These are phyloP conservation scores for Eremophila alpestris DNA, from an alignment of 2,797 vertebrate genomes.

Conservation along the genomic window DNA sequence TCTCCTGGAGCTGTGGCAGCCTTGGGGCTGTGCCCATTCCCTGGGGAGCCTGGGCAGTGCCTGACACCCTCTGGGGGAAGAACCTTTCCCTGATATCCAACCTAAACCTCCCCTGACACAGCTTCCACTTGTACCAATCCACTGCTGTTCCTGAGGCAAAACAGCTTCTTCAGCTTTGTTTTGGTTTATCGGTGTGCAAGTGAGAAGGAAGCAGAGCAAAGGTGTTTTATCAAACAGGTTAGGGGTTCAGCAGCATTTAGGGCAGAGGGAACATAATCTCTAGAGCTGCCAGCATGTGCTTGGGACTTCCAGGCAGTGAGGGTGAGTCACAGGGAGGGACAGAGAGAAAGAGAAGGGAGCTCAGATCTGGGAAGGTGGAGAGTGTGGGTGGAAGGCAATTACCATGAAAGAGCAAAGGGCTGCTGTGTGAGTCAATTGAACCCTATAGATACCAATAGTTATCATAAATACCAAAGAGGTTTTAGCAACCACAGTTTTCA, in stretches of 20 bases:
- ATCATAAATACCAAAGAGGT: neutral
- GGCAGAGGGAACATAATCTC: neutral
- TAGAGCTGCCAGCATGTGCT: neutral
- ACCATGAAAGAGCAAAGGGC: neutral
- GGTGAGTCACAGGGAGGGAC: constrained; percentile 59
- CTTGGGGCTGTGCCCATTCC: accelerated
- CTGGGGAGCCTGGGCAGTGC: neutral
- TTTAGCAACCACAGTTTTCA: neutral
- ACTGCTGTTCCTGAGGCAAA: neutral
- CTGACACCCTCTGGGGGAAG: neutral
- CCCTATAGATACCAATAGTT: constrained; percentile 9
- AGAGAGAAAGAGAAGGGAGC: neutral
- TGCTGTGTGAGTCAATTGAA: neutral
- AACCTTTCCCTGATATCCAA: neutral
- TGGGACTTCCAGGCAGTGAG: constrained; percentile 17
- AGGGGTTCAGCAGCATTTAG: neutral
- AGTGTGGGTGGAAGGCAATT: constrained; percentile 46
- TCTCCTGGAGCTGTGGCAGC: neutral
- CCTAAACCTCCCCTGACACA: neutral
- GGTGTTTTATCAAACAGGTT: neutral
- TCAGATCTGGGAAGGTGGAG: constrained; percentile 29
- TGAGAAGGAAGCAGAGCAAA: neutral
- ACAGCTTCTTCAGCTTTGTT: neutral
- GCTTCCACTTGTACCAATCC: neutral
- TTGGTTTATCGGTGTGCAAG: neutral